Conservation (phyloP, 2,797 vertebrate genomes). For the Yasuhikotakia modesta region DNA sequence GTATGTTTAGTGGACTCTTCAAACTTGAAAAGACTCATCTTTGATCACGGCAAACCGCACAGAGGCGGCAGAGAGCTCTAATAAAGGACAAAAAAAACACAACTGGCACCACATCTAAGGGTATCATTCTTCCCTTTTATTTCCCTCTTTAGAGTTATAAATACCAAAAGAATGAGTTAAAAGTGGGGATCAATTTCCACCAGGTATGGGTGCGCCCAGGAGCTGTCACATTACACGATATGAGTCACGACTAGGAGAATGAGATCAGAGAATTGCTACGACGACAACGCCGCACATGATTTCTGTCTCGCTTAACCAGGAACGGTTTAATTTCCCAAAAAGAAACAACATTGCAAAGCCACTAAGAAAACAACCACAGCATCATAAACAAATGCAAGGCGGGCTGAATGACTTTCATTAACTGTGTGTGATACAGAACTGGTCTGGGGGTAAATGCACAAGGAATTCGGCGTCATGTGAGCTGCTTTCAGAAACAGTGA, state of each 20-base stretch:
- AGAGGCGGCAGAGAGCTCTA: constrained; percentile 36
- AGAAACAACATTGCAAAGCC: constrained; percentile 44
- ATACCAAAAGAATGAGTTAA: constrained; percentile 58
- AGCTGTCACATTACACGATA: constrained; percentile 45
- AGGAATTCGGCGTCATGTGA: constrained; percentile 11
- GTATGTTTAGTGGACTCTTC: constrained; percentile 60
- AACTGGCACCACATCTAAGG: constrained; percentile 80
- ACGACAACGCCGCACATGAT: constrained; percentile 52
- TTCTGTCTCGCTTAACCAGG: constrained; percentile 51
- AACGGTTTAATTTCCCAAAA: constrained; percentile 60
- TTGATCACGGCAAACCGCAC: constrained; percentile 68
- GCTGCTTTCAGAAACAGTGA: constrained; percentile 13
- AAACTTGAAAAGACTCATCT: constrained; percentile 55
- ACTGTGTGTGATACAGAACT: background rate
- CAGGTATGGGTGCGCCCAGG: constrained; percentile 64
- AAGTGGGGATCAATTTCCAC: constrained; percentile 58
- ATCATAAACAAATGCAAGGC: background rate
- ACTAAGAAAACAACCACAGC: background rate
- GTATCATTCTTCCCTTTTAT: constrained; percentile 45
- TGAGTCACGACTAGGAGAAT: constrained; percentile 28
- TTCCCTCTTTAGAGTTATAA: constrained; percentile 52
- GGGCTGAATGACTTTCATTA: background rate
- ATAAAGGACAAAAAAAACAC: constrained; percentile 62
- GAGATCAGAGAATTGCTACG: constrained; percentile 48
- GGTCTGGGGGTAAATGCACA: background rate